Base-by-base conservation (phyloP, 2,797 vertebrate genomes). In the Rachycentron canadum region DNA sequence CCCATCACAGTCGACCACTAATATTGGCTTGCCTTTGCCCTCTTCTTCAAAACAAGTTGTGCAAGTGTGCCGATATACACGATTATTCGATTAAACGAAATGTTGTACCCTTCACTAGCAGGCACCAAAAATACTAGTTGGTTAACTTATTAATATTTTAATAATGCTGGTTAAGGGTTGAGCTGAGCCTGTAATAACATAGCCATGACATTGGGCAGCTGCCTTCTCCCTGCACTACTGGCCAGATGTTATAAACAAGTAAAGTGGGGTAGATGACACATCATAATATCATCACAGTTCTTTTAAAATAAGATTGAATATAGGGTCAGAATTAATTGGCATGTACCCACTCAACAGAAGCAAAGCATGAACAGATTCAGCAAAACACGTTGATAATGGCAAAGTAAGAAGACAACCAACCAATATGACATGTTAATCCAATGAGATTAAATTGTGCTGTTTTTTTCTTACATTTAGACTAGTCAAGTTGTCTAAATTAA, bases 1-100 rank as follows among this genome's bases (percentile, higher is more conserved):
- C 78, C 76, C 36, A 49, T 68, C 47, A 52, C 62, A 32, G 26
- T 73, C 26, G 26, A 79, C 73, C 38, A 8, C 58, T 85, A 17
- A 49, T 81, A 69, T 79, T 66, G 74, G 60, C 58, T 76, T 66
- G 67, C 76, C 68, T 79, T 81, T 81, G 73, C 73, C 68, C 83
- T 79, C 56, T 7, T 72, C 83, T 83, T 88, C 86, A 86, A 85
- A 92, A 83, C 71, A 77, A 69, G 19, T 53, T n/a, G 52, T 75
- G 81, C 75, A 75, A 84, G 79, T 62, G 57, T 17, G 8, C 7
- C 17, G 19, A 21, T 21, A 7, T 47, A 17, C 12, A 9, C 43
- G 7, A 47, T 47, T 9, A 47, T 17, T 47, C 43, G 43, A 21
- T 3, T 2, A 21, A 47, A 47, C 7, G 8, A 47, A 47, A 21